Evolutionary conservation across 2,797 vertebrate species (phyloP).

Genomic region (Mastacembelus armatus): DNA sequence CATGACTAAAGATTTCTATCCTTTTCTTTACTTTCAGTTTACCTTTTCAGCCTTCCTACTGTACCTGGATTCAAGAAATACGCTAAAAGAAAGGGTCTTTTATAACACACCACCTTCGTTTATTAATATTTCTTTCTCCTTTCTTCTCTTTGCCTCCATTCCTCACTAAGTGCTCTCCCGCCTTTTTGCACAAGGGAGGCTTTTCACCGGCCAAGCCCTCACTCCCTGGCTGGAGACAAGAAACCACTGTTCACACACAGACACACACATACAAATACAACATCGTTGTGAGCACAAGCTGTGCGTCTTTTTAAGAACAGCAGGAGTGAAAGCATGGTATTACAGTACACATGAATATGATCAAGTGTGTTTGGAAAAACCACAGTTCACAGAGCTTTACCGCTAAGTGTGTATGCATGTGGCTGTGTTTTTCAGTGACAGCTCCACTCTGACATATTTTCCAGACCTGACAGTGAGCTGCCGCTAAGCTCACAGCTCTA

Average conservation of each 20-base stretch:
- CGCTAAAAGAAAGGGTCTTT: neutral
- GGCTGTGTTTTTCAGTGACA: neutral
- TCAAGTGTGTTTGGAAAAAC: conserved; percentile 9
- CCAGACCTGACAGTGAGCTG: conserved; percentile 55
- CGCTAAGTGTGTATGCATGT: neutral
- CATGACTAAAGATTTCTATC: neutral
- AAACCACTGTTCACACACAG: conserved; percentile 59
- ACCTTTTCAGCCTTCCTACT: neutral
- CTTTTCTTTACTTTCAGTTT: neutral
- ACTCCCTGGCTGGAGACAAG: conserved; percentile 46
- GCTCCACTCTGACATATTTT: conserved; percentile 51
- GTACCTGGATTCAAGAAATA: neutral
- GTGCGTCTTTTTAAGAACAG: neutral
- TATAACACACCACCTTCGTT: conserved; percentile 2
- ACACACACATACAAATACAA: conserved; percentile 8
- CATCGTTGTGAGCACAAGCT: conserved; percentile 5
- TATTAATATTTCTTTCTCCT: conserved; percentile 11
- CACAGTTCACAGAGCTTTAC: conserved; percentile 6
- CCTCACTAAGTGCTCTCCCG: conserved; percentile 25
- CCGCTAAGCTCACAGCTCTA: conserved; percentile 62
- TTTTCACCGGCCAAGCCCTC: conserved; percentile 61
- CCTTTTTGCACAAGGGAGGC: conserved; percentile 62
- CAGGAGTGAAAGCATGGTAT: conserved; percentile 1
- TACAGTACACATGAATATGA: conserved; percentile 11
- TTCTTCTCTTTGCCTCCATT: conserved; percentile 24